These are phyloP conservation scores for Microplitis manilae DNA, from an alignment of 2,888 invertebrate species.

Conservation along the genomic window DNA sequence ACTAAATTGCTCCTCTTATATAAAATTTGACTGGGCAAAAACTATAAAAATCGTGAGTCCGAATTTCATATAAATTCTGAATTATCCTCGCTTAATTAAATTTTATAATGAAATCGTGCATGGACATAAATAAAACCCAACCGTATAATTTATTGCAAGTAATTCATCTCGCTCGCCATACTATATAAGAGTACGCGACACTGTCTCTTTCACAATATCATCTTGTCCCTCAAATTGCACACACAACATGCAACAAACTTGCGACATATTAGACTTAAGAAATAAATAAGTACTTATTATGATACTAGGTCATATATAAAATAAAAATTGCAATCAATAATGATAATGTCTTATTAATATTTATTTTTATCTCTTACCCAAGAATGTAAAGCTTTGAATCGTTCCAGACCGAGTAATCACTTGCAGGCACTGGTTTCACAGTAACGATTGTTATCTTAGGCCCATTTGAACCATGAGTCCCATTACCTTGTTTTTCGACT, in stretches of 20 bases:
- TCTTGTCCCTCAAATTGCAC: too few species aligned
- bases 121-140: too few species aligned
- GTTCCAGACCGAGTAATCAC: slow-evolving; percentile 76
- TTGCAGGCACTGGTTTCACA: slow-evolving; percentile 80
- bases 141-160: not conserved
- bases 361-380: slow-evolving; percentile 75
- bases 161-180: not conserved
- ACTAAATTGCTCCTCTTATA: too few species aligned
- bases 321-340: not conserved
- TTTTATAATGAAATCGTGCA: too few species aligned
- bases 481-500: slow-evolving; percentile 69
- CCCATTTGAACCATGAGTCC: slow-evolving; percentile 73
- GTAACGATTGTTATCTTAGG: slow-evolving; percentile 76
- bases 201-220: too few species aligned
- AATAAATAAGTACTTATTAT: not conserved
- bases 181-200: not conserved
- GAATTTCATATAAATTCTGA: too few species aligned
- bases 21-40: too few species aligned
- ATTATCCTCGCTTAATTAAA: too few species aligned
- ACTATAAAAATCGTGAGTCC: too few species aligned
- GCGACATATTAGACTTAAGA: not conserved
- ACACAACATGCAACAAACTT: not conserved
- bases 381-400: slow-evolving; percentile 82
- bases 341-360: slow-evolving; percentile 9
- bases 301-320: not conserved